phyloP scores from a whole-genome alignment of 2,888 invertebrate species.

The Trachelus iudaicus region DNA sequence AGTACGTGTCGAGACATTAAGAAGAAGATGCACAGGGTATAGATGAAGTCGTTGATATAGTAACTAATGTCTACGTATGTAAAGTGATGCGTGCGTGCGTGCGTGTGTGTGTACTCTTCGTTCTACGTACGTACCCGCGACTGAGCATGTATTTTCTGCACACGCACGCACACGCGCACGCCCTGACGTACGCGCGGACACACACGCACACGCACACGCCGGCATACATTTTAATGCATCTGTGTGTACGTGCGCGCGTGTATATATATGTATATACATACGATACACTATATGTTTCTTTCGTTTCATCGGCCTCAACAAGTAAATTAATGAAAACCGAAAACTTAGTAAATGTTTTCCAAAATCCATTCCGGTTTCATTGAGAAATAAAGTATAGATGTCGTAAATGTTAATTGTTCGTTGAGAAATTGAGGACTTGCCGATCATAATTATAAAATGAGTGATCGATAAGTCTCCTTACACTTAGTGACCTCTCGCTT shows the following conservation, averaged over 20 bases:
- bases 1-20: constrained; percentile 60
- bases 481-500: neutral
- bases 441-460: constrained; percentile 23
- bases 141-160: constrained; percentile 22
- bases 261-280: constrained; percentile 24
- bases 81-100: constrained; percentile 15
- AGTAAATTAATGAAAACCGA: constrained; percentile 34
- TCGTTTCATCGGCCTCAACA: constrained; percentile 63
- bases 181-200: neutral
- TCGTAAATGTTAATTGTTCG: constrained; percentile 59
- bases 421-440: constrained; percentile 39
- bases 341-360: constrained; percentile 54
- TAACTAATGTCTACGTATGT: constrained; percentile 62
- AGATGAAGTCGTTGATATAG: constrained; percentile 64
- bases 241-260: neutral
- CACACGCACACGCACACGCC: neutral
- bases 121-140: neutral
- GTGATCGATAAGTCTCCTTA: constrained; percentile 39
- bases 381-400: constrained; percentile 48
- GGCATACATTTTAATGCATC: neutral
- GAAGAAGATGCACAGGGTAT: constrained; percentile 65
- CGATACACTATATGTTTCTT: constrained; percentile 52
- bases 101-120: neutral
- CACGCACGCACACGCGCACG: neutral
- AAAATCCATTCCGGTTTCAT: constrained; percentile 45